Percentiles rank a stretch among this genome's conserved stretches.
Conservation (phyloP, 2,888 invertebrate species). For the Drosophila algonquin region DNA sequence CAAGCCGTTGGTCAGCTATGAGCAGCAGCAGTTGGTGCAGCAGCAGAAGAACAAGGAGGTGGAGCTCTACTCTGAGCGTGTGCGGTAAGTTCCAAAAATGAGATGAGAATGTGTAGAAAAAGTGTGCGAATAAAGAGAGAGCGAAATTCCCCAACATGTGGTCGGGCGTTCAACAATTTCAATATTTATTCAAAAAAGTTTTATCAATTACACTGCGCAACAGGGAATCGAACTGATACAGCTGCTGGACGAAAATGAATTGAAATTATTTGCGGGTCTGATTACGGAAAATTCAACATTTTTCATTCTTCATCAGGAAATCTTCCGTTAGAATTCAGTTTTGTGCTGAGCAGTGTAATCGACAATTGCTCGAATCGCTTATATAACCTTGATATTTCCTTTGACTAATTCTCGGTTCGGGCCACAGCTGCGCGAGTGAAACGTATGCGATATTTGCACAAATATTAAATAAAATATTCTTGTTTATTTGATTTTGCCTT, state of each 20-base stretch:
- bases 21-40: slow-evolving; percentile 81
- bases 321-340: neutral
- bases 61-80: slow-evolving; percentile 91
- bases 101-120: neutral
- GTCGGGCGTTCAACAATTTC: slow-evolving; percentile 35
- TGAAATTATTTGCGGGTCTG: neutral
- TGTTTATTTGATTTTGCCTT: slow-evolving; percentile 15
- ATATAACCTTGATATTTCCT: slow-evolving; percentile 70
- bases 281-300: neutral
- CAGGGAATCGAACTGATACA: neutral
- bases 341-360: slow-evolving; percentile 40
- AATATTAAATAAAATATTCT: slow-evolving; percentile 17
- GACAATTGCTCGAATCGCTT: slow-evolving; percentile 55
- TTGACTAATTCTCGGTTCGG: slow-evolving; percentile 37
- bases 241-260: neutral
- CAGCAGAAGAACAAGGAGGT: slow-evolving; percentile 90
- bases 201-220: slow-evolving; percentile 40
- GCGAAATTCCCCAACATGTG: slow-evolving; percentile 66
- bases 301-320: neutral
- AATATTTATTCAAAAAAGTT: slow-evolving; percentile 42
- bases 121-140: no score
- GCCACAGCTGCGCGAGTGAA: slow-evolving; percentile 61
- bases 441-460: slow-evolving; percentile 47
- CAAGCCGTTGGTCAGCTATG: slow-evolving; percentile 74
- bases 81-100: slow-evolving; percentile 87